Conservation (phyloP, 2,797 vertebrate species). For the Sebastes itinus region DNA sequence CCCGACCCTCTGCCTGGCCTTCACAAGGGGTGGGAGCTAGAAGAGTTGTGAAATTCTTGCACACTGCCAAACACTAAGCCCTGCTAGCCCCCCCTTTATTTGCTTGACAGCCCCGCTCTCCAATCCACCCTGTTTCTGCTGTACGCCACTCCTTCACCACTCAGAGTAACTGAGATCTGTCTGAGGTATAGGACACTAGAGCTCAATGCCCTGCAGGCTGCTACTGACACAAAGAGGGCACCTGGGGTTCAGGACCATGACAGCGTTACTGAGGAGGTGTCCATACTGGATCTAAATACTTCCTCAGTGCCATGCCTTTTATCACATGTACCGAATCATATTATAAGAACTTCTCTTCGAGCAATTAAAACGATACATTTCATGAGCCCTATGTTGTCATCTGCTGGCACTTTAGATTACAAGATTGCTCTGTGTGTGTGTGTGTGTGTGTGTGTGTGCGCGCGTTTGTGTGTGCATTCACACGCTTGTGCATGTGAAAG, state of each 20-base stretch:
- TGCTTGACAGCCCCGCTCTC: slow-evolving; percentile 37
- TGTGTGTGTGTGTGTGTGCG: slow-evolving; percentile 28
- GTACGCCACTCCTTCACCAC: slow-evolving; percentile 36
- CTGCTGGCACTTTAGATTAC: slow-evolving; percentile 59
- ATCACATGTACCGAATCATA: slow-evolving; percentile 10
- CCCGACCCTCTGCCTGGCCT: slow-evolving; percentile 56
- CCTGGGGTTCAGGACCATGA: slow-evolving; percentile 36
- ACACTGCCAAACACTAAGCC: slow-evolving; percentile 70
- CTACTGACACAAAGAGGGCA: slow-evolving; percentile 27
- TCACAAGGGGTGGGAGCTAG: slow-evolving; percentile 69
- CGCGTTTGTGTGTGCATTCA: slow-evolving; percentile 63
- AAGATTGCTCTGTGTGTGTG: slow-evolving; percentile 40
- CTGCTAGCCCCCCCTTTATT: slow-evolving; percentile 25
- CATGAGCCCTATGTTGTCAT: slow-evolving; percentile 52
- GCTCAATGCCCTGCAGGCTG: slow-evolving; percentile 52
- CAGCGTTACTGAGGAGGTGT: slow-evolving; percentile 38
- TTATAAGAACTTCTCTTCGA: slow-evolving; percentile 37
- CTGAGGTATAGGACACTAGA: slow-evolving; percentile 38
- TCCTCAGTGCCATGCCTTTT: slow-evolving; percentile 17
- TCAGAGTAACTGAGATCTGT: slow-evolving; percentile 32
- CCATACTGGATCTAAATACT: slow-evolving; percentile 43
- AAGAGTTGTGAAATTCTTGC: slow-evolving; percentile 80
- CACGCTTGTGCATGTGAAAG: slow-evolving; percentile 75
- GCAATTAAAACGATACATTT: slow-evolving; percentile 58
- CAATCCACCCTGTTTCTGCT: slow-evolving; percentile 30